Evolutionary conservation across 1,140 invertebrate species (phyloP), one percentile per base, ranked within the genome.

Genomic region (Notospermus geniculatus): DNA sequence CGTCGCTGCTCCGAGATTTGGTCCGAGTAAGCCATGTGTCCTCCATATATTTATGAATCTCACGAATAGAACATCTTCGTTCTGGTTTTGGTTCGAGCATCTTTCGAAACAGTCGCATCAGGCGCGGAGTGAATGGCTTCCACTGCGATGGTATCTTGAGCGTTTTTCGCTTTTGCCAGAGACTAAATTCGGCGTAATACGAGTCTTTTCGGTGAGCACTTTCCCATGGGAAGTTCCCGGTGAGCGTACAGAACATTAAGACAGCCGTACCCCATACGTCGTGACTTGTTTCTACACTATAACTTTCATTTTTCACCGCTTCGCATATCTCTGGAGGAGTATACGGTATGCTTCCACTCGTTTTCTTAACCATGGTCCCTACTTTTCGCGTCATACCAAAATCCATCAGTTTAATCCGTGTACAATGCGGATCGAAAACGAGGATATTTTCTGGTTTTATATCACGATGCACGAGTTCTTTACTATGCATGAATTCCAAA

Each of bases 211-310:
- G 78, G 66, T 91, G 89, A 0, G 94, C 93, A 79, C 93, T 93
- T 79, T 96, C 93, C 95, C 95, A 97, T 19, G 95, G 95, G 71
- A 96, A 87, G 80, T 92, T 93, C 25, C 93, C 93, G 17, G 93
- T 95, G 41, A 97, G 82, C 80, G 92, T 93, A 52, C 95, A 91
- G 79, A 95, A 95, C 71, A 96, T 85, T 61, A 97, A 89, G 71
- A 97, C 90, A n/a, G 90, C 93, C 79, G 95, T 92, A 78, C 95
- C 93, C 94, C 93, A 97, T 56, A 95, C 89, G 80, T 97, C 95
- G 71, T 93, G 91, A 45, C 87, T 89, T 59, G 89, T 88, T 74
- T 90, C 85, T 23, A 93, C 90, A 5, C 76, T 74, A 61, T 85
- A 85, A 23, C 78, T 82, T 75, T 91, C 90, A 73, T 95, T 90